These are phyloP conservation scores for Atherinomorus stipes DNA, from an alignment of 2,113 vertebrate species.

Conservation along the genomic window DNA sequence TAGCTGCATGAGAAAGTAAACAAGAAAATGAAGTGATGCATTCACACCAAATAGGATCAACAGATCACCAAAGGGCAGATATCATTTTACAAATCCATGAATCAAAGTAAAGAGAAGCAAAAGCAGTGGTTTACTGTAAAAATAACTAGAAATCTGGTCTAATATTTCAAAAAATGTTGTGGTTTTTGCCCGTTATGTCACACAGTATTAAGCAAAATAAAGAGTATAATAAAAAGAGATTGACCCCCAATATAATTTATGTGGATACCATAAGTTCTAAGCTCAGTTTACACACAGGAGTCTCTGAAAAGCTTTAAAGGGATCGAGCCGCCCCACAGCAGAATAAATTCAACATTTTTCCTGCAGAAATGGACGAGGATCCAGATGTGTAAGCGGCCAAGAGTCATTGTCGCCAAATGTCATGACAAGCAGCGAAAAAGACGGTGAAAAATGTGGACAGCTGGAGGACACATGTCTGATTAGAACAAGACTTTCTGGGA, in stretches of 20 bases:
- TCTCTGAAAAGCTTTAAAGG: not conserved
- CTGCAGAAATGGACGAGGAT: not conserved
- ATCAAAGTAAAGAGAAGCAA: not conserved
- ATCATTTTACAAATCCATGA: not conserved
- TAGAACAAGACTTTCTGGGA: too few relatives aligned
- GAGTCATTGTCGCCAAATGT: too few relatives aligned
- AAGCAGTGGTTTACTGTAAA: not conserved
- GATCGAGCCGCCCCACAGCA: not conserved
- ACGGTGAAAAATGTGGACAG: not conserved
- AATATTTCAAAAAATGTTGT: not conserved
- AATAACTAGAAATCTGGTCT: not conserved
- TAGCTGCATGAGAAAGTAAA: slow-evolving; percentile 40
- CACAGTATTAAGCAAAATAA: not conserved
- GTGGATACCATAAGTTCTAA: not conserved
- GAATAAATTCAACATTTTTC: not conserved
- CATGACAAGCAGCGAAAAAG: not conserved
- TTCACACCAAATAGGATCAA: slow-evolving; percentile 57
- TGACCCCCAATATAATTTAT: too few relatives aligned
- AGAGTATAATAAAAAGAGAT: not conserved
- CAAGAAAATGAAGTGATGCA: slow-evolving; percentile 2
- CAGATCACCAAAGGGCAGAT: slow-evolving; percentile 42
- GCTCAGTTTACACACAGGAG: not conserved
- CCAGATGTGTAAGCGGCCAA: too few relatives aligned
- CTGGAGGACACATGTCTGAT: not conserved
- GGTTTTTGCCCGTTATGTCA: not conserved